Conservation (phyloP, 2,113 vertebrate species). For the Sylvilagus bachmani region DNA sequence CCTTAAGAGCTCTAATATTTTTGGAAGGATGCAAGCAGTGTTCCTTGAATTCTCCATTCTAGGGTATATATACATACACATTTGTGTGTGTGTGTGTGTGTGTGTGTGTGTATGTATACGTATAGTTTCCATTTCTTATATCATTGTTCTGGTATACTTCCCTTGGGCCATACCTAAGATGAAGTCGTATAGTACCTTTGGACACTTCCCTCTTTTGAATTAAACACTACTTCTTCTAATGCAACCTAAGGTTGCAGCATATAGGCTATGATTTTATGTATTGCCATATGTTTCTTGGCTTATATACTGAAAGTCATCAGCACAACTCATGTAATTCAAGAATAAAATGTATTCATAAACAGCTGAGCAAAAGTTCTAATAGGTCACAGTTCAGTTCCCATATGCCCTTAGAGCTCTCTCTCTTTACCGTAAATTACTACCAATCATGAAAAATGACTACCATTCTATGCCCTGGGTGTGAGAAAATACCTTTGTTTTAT, state of each 20-base stretch:
- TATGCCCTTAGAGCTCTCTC: background rate
- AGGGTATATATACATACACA: too few species aligned
- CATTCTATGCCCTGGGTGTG: background rate
- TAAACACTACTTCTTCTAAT: slow-evolving; percentile 23
- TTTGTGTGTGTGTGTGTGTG: too few species aligned
- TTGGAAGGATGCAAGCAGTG: background rate
- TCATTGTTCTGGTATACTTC: background rate
- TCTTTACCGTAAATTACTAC: slow-evolving; percentile 27
- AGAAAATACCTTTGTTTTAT: slow-evolving; percentile 59
- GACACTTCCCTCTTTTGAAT: background rate
- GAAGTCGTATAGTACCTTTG: background rate
- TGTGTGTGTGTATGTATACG: too few species aligned
- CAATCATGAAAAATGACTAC: background rate
- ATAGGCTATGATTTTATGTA: background rate
- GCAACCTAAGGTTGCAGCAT: background rate
- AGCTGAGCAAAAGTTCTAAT: slow-evolving; percentile 8
- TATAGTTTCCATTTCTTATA: background rate
- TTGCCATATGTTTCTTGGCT: background rate
- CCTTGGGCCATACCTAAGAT: background rate
- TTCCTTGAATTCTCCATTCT: background rate
- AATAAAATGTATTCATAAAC: background rate
- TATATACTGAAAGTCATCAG: slow-evolving; percentile 39
- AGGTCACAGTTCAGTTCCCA: background rate
- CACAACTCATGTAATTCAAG: background rate
- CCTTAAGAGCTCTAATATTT: background rate